Base-by-base conservation (phyloP, 2,888 invertebrate genomes). In the Baccha elongata region DNA sequence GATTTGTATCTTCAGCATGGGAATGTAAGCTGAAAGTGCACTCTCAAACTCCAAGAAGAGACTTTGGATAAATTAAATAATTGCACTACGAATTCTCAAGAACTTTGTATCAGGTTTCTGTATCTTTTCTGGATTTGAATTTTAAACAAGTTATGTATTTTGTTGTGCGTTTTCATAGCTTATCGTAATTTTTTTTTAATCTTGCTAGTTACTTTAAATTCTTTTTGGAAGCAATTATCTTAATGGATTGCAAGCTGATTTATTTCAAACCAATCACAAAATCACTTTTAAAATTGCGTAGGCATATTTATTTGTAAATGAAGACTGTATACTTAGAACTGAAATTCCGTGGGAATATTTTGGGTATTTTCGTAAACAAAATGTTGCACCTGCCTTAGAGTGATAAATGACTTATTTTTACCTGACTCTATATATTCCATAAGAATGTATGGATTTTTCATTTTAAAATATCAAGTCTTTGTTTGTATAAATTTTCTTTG, bases 11-110 rank as follows among this genome's bases (percentile, higher is more conserved):
- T 71, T 69, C n/a, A 58, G 55, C 15, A 48, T 53, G 62, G 35
- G 19, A 68, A 60, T 62, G 10, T 46, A 10, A 42, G 42, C 48
- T 50, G 68, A 55, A 42, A 42, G 42, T 55, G 64, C 74, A 53
- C 23, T 35, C 32, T 23, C 10, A 35, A 37, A 37, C 35, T 58
- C 40, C 40, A 6, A 6, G 19, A 23, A 58, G 46, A 23, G 76
- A 64, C 26, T 69, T 23, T 19, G 21, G 40, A 42, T 74, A 80
- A n/a, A 80, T 80, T 74, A 80, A 74, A 74, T n/a, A n/a, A 80
- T 52, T 74, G 37, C 64, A 69, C 6, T 69, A 64, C 48, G 42
- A 62, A 64, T 65, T 46, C 6, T 10, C 8, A 23, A 48, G 2
- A 48, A 26, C 8, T 48, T 46, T 46, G 55, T 35, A 32, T 53